A percentile compares a stretch with the other conserved stretches of the same genome.
These are phyloP conservation scores for Drosophila gunungcola DNA, from an alignment of 1,140 invertebrate species.

Conservation along the genomic window DNA sequence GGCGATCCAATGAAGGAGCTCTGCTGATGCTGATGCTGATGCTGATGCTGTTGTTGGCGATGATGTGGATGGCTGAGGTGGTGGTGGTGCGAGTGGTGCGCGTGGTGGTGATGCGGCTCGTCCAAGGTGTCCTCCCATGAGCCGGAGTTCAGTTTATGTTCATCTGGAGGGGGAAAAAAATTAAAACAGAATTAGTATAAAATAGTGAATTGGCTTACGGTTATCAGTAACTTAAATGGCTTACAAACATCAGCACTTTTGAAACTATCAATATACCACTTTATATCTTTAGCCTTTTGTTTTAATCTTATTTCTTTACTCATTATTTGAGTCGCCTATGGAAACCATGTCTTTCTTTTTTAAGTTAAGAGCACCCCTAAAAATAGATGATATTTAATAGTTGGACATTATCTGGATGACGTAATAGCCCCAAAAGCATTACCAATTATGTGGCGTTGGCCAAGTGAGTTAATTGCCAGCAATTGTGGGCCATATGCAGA, in stretches of 20 bases:
- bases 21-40: constrained; percentile 26
- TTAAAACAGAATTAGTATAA: neutral
- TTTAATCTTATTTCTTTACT: neutral
- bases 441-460: constrained; percentile 22
- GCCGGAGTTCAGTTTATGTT: constrained; percentile 77
- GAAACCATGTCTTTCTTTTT: neutral
- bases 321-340: neutral
- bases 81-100: constrained; percentile 30
- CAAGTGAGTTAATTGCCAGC: constrained; percentile 34
- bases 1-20: constrained; percentile 35
- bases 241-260: no score
- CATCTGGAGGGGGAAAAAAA: constrained; percentile 42
- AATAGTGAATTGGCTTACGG: neutral
- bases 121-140: constrained; percentile 81
- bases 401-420: neutral
- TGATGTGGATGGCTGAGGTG: constrained; percentile 11
- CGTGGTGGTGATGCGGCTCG: constrained; percentile 44
- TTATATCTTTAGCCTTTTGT: neutral
- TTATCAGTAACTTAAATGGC: no score
- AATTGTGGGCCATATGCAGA: constrained; percentile 48
- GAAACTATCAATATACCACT: no score
- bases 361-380: neutral
- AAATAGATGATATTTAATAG: constrained; percentile 4
- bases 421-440: constrained; percentile 12
- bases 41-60: constrained; percentile 36